These are phyloP conservation scores for Chelonia mydas DNA, from an alignment of 2,797 vertebrate species.

Conservation along the genomic window DNA sequence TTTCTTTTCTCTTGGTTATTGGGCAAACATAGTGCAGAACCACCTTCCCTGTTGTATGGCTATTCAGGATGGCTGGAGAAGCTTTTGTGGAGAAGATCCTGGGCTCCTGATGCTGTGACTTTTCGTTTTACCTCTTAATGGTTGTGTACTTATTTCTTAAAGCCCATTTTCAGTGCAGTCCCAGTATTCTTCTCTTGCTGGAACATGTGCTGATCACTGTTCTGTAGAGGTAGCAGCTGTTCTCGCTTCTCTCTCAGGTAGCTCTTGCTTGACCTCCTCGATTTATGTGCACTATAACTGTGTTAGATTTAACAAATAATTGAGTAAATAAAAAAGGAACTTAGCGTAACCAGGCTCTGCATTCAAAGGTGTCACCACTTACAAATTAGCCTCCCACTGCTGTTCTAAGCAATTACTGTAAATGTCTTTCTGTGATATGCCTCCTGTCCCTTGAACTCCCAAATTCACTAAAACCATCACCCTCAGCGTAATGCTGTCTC, in stretches of 20 bases:
- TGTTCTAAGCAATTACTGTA: not conserved
- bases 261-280: not conserved
- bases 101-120: not conserved
- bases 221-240: not conserved
- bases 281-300: not conserved
- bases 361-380: not conserved
- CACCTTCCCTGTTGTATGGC: too few species aligned
- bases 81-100: not conserved
- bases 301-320: slow-evolving; percentile 21
- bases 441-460: slow-evolving; percentile 22
- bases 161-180: not conserved
- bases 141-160: not conserved
- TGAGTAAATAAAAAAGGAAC: not conserved
- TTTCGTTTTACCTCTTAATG: not conserved
- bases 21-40: too few species aligned
- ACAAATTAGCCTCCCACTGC: slow-evolving; percentile 12
- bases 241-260: not conserved
- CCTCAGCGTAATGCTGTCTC: too few species aligned
- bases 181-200: not conserved
- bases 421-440: not conserved
- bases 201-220: not conserved
- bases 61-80: too few species aligned
- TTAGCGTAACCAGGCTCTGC: not conserved
- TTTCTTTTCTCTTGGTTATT: too few species aligned
- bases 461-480: slow-evolving; percentile 19